These are phyloP conservation scores for Pachypsylla venusta DNA, from an alignment of 1,140 invertebrate species.

Conservation along the genomic window DNA sequence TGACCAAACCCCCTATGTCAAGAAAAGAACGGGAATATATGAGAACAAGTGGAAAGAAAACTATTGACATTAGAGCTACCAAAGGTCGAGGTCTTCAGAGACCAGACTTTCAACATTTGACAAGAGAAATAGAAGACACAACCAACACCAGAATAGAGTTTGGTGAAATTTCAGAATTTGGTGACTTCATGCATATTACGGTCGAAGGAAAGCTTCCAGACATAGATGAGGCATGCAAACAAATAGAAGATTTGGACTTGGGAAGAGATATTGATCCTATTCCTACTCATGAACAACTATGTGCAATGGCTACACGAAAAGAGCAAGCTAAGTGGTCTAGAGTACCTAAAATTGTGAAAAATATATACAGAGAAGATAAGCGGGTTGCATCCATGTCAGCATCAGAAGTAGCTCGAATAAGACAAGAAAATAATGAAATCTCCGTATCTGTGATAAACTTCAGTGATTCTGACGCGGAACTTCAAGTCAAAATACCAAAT, in stretches of 20 bases:
- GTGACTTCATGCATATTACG: constrained; percentile 7
- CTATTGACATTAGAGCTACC: not conserved
- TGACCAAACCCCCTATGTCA: constrained; percentile 14
- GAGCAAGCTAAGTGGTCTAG: constrained; percentile 41
- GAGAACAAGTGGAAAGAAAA: not conserved
- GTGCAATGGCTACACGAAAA: not conserved
- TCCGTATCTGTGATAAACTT: constrained; percentile 39
- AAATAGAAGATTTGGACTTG: constrained; percentile 9
- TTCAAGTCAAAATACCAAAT: constrained; percentile 51
- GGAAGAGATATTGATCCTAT: constrained; percentile 15
- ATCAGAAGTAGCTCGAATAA: constrained; percentile 43
- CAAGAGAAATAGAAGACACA: constrained; percentile 5
- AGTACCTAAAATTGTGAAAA: constrained; percentile 51
- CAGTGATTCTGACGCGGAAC: constrained; percentile 29
- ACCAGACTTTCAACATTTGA: constrained; percentile 18
- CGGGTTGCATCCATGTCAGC: constrained; percentile 45
- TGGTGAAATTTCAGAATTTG: constrained; percentile 22
- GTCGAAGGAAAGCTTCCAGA: constrained; percentile 1
- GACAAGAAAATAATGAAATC: constrained; percentile 53
- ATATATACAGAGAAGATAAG: constrained; percentile 71
- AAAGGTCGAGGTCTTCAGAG: not conserved
- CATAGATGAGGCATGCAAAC: constrained; percentile 12
- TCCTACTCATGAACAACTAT: not conserved
- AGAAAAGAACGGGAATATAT: constrained; percentile 1
- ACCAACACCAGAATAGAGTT: constrained; percentile 32